Evolutionary conservation across 2,888 invertebrate genomes (phyloP).

Genomic region (Embidobia sp.): DNA sequence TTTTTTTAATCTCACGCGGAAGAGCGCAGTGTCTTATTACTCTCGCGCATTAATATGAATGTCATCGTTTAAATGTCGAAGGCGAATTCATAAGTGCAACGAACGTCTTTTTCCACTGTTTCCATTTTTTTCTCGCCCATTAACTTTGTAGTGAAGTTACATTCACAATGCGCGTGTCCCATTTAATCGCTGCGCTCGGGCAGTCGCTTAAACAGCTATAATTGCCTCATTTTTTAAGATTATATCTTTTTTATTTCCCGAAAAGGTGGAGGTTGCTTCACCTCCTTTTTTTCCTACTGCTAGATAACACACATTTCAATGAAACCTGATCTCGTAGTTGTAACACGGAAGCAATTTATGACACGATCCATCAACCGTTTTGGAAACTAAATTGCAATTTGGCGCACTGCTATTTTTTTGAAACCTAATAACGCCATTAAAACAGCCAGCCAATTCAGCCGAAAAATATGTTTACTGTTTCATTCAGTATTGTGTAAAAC

Average conservation of each 20-base stretch:
- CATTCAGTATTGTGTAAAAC: constrained; percentile 11
- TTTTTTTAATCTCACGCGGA: constrained; percentile 26
- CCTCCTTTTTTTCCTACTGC: constrained; percentile 26
- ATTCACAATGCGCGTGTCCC: constrained; percentile 22
- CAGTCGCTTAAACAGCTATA: constrained; percentile 50
- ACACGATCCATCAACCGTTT: constrained; percentile 45
- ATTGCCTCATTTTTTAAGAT: constrained; percentile 54
- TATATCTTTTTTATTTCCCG: constrained; percentile 36
- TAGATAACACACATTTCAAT: constrained; percentile 32
- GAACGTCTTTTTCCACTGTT: constrained; percentile 38
- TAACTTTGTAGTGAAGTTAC: constrained; percentile 39
- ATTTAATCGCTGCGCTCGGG: constrained; percentile 33
- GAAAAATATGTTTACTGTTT: constrained; percentile 35
- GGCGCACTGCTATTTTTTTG: constrained; percentile 20
- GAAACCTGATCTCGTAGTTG: constrained; percentile 45
- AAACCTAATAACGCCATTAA: constrained; percentile 35
- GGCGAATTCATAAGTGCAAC: constrained; percentile 38
- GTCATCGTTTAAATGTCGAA: constrained; percentile 39
- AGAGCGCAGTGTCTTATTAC: constrained; percentile 43
- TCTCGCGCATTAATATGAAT: constrained; percentile 46
- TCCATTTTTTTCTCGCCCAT: constrained; percentile 26
- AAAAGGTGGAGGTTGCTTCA: constrained; percentile 2
- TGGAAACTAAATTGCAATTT: constrained; percentile 37
- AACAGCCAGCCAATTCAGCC: constrained; percentile 16
- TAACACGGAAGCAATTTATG: constrained; percentile 60